phyloP scores from a whole-genome alignment of 2,113 vertebrate genomes.

The Actinemys pallida region DNA sequence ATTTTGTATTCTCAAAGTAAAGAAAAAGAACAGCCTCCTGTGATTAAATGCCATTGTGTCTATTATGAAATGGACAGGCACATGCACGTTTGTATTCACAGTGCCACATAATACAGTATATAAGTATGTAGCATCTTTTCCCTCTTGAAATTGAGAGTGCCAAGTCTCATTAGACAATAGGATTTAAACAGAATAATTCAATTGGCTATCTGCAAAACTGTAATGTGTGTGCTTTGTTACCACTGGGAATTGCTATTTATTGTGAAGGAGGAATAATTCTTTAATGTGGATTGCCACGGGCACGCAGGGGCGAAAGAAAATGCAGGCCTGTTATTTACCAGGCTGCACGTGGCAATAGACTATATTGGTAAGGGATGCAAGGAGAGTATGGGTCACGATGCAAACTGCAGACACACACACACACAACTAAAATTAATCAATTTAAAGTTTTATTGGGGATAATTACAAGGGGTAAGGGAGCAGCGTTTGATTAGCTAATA shows the following conservation, averaged over 20 bases:
- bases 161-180: background rate
- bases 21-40: background rate
- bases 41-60: background rate
- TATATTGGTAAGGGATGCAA: too few relatives aligned
- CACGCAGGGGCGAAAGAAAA: too few relatives aligned
- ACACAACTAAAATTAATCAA: too few relatives aligned
- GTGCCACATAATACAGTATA: background rate
- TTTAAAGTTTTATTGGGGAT: too few relatives aligned
- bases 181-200: background rate
- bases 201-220: background rate
- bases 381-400: too few relatives aligned
- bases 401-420: too few relatives aligned
- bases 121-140: background rate
- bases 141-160: background rate
- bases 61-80: background rate
- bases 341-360: too few relatives aligned
- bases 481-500: too few relatives aligned
- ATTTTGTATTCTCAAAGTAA: background rate
- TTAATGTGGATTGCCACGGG: background rate
- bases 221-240: background rate
- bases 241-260: background rate
- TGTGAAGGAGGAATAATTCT: background rate
- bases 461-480: too few relatives aligned
- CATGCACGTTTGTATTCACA: background rate
- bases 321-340: too few relatives aligned